A percentile compares a stretch with the other conserved stretches of the same genome.
phyloP scores from a whole-genome alignment of 2,888 invertebrate genomes.

The Muschampia plurimacula region DNA sequence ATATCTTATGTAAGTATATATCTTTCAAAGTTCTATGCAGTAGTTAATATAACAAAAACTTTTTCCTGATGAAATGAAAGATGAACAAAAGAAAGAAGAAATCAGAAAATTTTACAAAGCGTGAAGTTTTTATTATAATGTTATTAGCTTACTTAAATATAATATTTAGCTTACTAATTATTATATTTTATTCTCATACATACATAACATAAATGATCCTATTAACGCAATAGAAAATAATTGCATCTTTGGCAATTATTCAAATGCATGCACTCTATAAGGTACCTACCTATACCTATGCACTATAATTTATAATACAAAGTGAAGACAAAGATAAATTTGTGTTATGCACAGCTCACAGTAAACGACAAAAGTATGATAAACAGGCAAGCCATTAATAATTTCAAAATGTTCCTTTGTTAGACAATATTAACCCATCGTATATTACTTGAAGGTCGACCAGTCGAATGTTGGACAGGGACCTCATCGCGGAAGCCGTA shows the following conservation, averaged over 20 bases:
- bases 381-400: constrained; percentile 3
- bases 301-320: constrained; percentile 27
- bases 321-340: constrained; percentile 12
- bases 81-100: too few species aligned
- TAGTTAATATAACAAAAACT: neutral
- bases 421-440: constrained; percentile 49
- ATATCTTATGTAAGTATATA: constrained; percentile 70
- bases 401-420: constrained; percentile 44
- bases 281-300: constrained; percentile 1
- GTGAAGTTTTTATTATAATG: too few species aligned
- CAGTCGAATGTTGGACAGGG: constrained; percentile 52
- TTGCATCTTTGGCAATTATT: constrained; percentile 23
- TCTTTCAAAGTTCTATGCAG: too few species aligned
- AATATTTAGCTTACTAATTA: too few species aligned
- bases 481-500: constrained; percentile 63
- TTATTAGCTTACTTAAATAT: too few species aligned
- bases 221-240: constrained; percentile 32
- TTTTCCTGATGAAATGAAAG: too few species aligned
- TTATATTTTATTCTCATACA: too few species aligned
- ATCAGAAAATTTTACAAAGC: too few species aligned
- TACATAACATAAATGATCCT: neutral
- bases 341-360: constrained; percentile 5
- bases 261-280: neutral
- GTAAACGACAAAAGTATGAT: neutral
- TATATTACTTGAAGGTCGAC: constrained; percentile 52